Conservation (phyloP, 2,113 vertebrate genomes). For the Grus americana region DNA sequence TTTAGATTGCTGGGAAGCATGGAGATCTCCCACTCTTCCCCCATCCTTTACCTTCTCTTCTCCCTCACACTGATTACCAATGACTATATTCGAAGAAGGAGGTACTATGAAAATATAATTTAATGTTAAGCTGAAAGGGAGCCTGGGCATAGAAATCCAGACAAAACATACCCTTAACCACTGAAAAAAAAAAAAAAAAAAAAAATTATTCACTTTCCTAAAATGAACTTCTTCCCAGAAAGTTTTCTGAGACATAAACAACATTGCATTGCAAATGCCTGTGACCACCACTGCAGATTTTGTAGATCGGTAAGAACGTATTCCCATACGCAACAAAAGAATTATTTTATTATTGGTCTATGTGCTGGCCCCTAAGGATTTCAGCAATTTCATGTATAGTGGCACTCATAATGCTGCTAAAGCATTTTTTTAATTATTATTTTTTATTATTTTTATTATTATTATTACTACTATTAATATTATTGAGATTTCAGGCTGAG, state of each 20-base stretch:
- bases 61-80: neutral
- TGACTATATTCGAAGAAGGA: neutral
- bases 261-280: neutral
- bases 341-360: neutral
- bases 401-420: neutral
- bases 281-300: neutral
- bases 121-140: neutral
- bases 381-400: neutral
- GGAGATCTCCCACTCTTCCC: neutral
- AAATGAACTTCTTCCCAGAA: neutral
- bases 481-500: neutral
- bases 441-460: neutral
- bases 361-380: neutral
- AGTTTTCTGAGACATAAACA: neutral
- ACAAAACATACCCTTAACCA: neutral
- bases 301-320: neutral
- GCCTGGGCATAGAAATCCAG: neutral
- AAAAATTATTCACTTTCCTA: neutral
- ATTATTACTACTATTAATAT: neutral
- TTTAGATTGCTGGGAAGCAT: neutral
- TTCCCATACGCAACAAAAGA: neutral
- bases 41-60: neutral
- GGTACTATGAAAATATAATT: neutral
- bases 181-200: neutral
- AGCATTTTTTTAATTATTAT: neutral